These are phyloP conservation scores for Sceloporus tristichus DNA, from an alignment of 2,113 vertebrate species.

Conservation along the genomic window DNA sequence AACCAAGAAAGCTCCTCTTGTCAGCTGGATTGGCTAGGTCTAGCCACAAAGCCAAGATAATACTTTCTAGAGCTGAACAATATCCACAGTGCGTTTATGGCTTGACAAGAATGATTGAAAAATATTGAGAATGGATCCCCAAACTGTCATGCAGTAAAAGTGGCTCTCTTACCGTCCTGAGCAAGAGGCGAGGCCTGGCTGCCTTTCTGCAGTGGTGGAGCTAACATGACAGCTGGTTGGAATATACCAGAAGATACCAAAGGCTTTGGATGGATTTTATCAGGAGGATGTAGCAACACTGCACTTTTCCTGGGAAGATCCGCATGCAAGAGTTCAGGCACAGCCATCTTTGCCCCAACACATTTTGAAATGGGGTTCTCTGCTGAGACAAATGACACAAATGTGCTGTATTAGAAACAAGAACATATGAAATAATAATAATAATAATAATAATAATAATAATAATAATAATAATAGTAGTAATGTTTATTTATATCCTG, in stretches of 20 bases:
- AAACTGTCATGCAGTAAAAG: not conserved
- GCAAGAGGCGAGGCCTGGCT: slow-evolving; percentile 64
- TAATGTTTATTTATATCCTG: too few species aligned
- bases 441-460: too few species aligned
- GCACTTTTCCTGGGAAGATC: slow-evolving; percentile 55
- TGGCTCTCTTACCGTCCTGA: slow-evolving; percentile 67
- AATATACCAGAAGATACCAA: slow-evolving; percentile 61
- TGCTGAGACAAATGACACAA: slow-evolving; percentile 55
- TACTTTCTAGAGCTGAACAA: not conserved
- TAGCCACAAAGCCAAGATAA: not conserved
- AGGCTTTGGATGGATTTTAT: slow-evolving; percentile 13
- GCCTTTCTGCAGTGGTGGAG: slow-evolving; percentile 86
- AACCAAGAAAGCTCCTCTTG: not conserved
- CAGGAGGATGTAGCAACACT: slow-evolving; percentile 21
- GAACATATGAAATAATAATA: too few species aligned
- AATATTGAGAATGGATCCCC: not conserved
- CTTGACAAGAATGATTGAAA: not conserved
- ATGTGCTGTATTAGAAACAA: not conserved
- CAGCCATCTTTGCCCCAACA: slow-evolving; percentile 28
- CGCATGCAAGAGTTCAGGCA: slow-evolving; percentile 59
- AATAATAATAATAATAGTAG: too few species aligned
- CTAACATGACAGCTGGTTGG: slow-evolving; percentile 86
- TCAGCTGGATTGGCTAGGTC: not conserved
- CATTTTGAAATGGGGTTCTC: slow-evolving; percentile 47
- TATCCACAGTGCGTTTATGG: not conserved